Percentiles rank a stretch among this genome's conserved stretches.
phyloP scores from a whole-genome alignment of 64 coral and sea anemone genomes.

The Actinia tenebrosa region DNA sequence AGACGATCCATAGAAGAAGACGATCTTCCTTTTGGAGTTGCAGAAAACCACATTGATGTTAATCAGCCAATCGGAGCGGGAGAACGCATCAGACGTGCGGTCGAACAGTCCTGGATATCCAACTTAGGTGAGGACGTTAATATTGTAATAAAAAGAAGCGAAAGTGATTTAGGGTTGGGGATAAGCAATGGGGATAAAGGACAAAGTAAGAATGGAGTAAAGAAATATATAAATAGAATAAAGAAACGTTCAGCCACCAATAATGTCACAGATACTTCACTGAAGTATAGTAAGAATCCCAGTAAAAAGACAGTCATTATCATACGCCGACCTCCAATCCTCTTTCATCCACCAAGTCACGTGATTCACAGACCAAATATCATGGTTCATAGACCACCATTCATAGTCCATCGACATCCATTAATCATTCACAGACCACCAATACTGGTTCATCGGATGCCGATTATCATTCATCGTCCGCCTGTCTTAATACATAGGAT shows the following conservation, averaged over 20 bases:
- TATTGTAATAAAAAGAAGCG: slow-evolving; percentile 48
- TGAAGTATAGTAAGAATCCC: slow-evolving; percentile 32
- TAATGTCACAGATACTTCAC: slow-evolving; percentile 24
- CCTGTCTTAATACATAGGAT: slow-evolving; percentile 79
- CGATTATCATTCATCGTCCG: slow-evolving; percentile 95
- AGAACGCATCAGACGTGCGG: slow-evolving; percentile 47
- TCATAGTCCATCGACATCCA: slow-evolving; percentile 92
- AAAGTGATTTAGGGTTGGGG: slow-evolving; percentile 1
- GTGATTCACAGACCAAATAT: slow-evolving; percentile 80
- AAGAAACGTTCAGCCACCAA: slow-evolving; percentile 11
- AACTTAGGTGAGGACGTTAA: slow-evolving; percentile 49
- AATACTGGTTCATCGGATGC: slow-evolving; percentile 79
- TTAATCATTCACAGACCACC: slow-evolving; percentile 87
- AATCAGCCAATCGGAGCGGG: slow-evolving; percentile 52
- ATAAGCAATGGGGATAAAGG: background rate
- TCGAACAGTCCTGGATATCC: slow-evolving; percentile 11
- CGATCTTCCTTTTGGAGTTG: background rate
- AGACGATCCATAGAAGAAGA: background rate
- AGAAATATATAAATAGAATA: background rate
- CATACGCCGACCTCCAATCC: slow-evolving; percentile 77
- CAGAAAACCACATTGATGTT: background rate
- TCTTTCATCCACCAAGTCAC: slow-evolving; percentile 90
- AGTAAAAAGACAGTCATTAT: slow-evolving; percentile 80
- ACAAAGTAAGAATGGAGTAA: slow-evolving; percentile 3
- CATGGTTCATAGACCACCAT: slow-evolving; percentile 85